These are phyloP conservation scores for Amphipoea lucens DNA, from an alignment of 2,888 invertebrate species.

Conservation along the genomic window DNA sequence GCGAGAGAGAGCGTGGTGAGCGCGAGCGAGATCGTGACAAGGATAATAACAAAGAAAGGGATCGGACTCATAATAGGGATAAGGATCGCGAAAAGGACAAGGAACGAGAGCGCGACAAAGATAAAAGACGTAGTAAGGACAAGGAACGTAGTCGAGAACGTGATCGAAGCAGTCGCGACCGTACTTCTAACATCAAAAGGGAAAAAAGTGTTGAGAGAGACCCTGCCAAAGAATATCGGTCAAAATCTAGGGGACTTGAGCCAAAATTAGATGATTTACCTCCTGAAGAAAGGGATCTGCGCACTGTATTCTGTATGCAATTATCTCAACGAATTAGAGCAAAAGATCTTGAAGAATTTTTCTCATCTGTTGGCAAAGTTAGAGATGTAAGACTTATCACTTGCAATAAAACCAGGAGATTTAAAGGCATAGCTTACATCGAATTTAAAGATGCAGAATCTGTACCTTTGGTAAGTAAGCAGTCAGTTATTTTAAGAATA, in stretches of 20 bases:
- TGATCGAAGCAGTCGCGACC: constrained; percentile 79
- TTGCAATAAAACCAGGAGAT: constrained; percentile 99
- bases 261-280: constrained; percentile 94
- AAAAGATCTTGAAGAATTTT: constrained; percentile 99
- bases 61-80: constrained; percentile 79
- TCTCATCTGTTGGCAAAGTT: constrained; percentile 99
- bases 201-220: constrained; percentile 83
- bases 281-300: constrained; percentile 99
- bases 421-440: constrained; percentile 99
- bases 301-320: constrained; percentile 99
- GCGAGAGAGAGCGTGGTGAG: constrained; percentile 69
- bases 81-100: constrained; percentile 75
- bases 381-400: constrained; percentile 99
- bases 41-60: constrained; percentile 69
- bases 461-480: constrained; percentile 94
- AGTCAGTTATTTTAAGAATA: background rate
- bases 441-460: constrained; percentile 99
- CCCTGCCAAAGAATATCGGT: constrained; percentile 80
- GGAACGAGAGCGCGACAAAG: constrained; percentile 77
- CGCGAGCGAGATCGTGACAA: constrained; percentile 73
- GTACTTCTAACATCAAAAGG: constrained; percentile 72
- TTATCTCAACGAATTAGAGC: constrained; percentile 97
- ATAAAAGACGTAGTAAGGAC: constrained; percentile 75
- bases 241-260: constrained; percentile 89
- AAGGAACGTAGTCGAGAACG: constrained; percentile 82